These are phyloP conservation scores for Acanthosoma haemorrhoidale DNA, from an alignment of 2,888 invertebrate genomes.

Conservation along the genomic window DNA sequence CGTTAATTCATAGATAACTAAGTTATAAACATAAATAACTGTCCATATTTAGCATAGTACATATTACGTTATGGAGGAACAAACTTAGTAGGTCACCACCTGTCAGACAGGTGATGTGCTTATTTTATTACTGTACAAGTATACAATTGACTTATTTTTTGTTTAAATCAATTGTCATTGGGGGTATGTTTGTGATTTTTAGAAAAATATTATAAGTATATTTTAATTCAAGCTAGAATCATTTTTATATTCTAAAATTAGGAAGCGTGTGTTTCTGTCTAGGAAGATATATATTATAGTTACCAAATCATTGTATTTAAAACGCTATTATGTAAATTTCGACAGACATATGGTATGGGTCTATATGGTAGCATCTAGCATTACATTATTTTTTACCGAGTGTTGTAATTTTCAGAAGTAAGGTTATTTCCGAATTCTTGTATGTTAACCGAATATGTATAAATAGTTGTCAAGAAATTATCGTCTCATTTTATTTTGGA, in stretches of 20 bases:
- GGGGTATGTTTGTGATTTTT: no score
- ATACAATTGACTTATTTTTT: background rate
- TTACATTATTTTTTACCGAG: background rate
- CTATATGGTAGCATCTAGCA: background rate
- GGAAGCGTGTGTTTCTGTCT: no score
- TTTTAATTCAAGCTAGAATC: background rate
- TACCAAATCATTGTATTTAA: background rate
- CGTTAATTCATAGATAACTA: background rate
- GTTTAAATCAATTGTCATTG: no score
- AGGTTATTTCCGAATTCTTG: background rate
- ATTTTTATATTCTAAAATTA: background rate
- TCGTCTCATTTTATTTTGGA: background rate
- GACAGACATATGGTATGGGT: background rate
- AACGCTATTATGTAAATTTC: background rate
- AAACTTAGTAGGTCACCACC: background rate
- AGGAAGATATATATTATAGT: background rate
- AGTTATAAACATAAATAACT: background rate
- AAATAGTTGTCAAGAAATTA: background rate
- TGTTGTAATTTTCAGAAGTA: background rate
- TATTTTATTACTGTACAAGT: background rate
- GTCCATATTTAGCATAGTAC: background rate
- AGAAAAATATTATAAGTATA: background rate
- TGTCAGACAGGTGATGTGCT: background rate
- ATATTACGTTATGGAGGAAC: no score
- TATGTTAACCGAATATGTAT: background rate